Evolutionary conservation across 2,888 invertebrate genomes (phyloP), one percentile per base, ranked within the genome.

Genomic region (Nezara viridula): DNA sequence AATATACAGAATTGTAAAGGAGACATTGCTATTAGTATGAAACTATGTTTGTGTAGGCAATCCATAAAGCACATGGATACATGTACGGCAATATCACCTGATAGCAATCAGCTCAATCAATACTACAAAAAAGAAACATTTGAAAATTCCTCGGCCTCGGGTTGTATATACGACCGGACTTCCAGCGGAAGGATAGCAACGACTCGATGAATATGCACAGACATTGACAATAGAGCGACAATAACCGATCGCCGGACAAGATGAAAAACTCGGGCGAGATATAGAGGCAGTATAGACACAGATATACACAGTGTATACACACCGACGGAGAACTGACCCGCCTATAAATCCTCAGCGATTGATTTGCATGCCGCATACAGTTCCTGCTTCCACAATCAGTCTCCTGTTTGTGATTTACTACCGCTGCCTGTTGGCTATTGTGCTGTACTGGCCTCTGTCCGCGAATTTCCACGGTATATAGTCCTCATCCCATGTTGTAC

Each of bases 281-380:
- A 73, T 73, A 73, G 66, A 73, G 66, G 37, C 32, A 73, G 66
- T 73, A 73, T 73, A 60, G 60, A 60, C 60, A 60, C 27, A 60
- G 60, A 60, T 60, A 73, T 73, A 73, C 66, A 73, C 19, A 73
- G 66, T 81, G 44, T 81, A 81, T 40, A 81, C 81, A 81, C 44
- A 81, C 81, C 24, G 77, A 10, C 81, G n/a, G 81, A 44, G 44
- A 44, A 81, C 81, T 44, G 81, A 50, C 12, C 86, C 47, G 86
- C 52, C 86, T 55, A 86, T 86, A 86, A 55, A 86, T 86, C 55
- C 86, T 24, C 60, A n/a, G 21, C 86, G 86, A 86, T 86, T 86
- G 86, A 86, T 86, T 86, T 86, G 86, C 86, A 55, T 86, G 27
- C 86, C 86, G 81, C 86, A 86, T 86, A 86, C 86, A 86, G 50